Base-by-base conservation (phyloP, 2,888 invertebrate species). In the Habroteleia sp. region DNA sequence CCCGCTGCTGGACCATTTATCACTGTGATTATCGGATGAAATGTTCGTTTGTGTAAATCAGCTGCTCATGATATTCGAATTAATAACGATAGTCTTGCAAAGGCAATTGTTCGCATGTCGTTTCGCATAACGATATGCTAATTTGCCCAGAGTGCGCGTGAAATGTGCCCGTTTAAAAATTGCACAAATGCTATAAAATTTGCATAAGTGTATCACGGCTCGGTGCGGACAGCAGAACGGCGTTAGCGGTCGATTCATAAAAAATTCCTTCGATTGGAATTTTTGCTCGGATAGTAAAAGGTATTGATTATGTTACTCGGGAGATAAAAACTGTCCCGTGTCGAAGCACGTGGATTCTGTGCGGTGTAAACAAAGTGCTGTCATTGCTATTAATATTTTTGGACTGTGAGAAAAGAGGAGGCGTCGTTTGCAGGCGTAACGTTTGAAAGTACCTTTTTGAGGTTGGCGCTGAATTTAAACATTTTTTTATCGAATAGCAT, bases 131-230 rank as follows among this genome's bases (percentile, higher is more conserved):
- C 46, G 44, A 50, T 11, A 50, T 63, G 63, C 50, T 52, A 63
- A 63, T 63, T 52, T 6, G 1, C 6, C 8, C 25, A 8, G 27
- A 33, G 33, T 35, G 35, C 48, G 52, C 48, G 37, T 52, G 42
- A 52, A 63, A 63, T 14, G 41, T n/a, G 23, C 29, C 14, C 50
- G 11, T 5, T 52, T 52, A 31, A 52, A 50, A 50, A 52, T 63
- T 63, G 50, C 63, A 33, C 42, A 63, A 52, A 50, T 17, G 63
- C 50, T n/a, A 50, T 63, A 33, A 52, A 50, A 63, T 63, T 63
- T 52, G 25, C 63, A 39, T 50, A 41, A 63, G 27, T 10, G 31
- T 31, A 39, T 37, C 39, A 5, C 31, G 10, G 31, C 7, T 25
- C 25, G 7, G 25, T 25, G 25, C 7, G 3, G 1, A 25, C 1